A percentile compares a stretch with the other conserved stretches of the same genome.
Conservation (phyloP, 2,113 vertebrate species). For the Columbina picui region DNA sequence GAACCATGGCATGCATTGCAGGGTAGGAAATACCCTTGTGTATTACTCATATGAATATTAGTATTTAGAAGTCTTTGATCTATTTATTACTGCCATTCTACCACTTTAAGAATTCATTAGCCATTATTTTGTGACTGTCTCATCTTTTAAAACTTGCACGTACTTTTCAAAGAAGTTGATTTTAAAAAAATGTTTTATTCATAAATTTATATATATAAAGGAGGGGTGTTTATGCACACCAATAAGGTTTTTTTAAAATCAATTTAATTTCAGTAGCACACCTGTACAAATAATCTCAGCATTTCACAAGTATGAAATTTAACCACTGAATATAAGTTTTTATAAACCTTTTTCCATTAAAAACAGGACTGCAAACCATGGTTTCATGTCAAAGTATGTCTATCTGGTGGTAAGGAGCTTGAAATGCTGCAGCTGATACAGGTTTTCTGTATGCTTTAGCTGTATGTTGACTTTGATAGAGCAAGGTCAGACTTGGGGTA, state of each 20-base stretch:
- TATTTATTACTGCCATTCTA: background rate
- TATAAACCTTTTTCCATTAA: background rate
- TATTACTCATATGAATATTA: background rate
- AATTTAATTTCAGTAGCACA: background rate
- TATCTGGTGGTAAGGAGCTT: background rate
- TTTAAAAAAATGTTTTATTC: background rate
- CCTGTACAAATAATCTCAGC: background rate
- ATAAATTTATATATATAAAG: background rate
- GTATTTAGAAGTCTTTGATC: background rate
- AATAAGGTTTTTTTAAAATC: background rate
- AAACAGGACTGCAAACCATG: background rate
- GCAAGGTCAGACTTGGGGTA: background rate
- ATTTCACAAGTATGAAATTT: background rate
- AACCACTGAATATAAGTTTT: background rate
- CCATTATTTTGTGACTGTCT: background rate
- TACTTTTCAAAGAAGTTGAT: background rate
- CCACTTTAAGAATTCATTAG: background rate
- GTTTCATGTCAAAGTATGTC: background rate
- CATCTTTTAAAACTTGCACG: background rate
- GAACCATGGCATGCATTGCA: background rate
- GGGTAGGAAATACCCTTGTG: background rate
- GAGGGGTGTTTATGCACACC: background rate
- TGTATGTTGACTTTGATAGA: background rate
- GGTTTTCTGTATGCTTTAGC: background rate
- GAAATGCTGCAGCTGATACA: fast-evolving